A percentile compares a stretch with the other conserved stretches of the same genome.
Evolutionary conservation across 1,140 invertebrate species (phyloP).

Genomic region (Oncopeltus fasciatus): DNA sequence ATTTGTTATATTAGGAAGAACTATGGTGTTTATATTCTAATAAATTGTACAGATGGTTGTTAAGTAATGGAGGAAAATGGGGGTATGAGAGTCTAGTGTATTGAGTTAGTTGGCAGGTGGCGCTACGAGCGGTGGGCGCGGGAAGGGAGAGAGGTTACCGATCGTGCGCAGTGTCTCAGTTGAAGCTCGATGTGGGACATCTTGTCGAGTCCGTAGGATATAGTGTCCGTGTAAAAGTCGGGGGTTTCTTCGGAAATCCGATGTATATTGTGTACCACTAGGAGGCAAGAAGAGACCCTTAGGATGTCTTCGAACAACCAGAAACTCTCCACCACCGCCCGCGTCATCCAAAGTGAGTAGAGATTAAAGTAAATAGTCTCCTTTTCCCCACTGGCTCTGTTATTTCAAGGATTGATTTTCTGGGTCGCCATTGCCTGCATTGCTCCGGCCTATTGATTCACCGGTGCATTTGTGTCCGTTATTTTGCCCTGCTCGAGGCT

Average conservation of each 20-base stretch:
- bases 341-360: slow-evolving; percentile 56
- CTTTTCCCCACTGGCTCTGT: slow-evolving; percentile 1
- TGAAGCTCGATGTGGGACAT: slow-evolving; percentile 20
- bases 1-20: too few relatives aligned
- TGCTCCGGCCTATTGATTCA: slow-evolving; percentile 22
- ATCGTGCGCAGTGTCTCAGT: slow-evolving; percentile 17
- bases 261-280: slow-evolving; percentile 23
- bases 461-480: slow-evolving; percentile 8
- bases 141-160: background rate
- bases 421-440: slow-evolving; percentile 24
- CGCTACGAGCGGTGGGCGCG: background rate
- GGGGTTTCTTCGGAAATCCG: slow-evolving; percentile 22
- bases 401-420: slow-evolving; percentile 20
- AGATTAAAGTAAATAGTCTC: background rate
- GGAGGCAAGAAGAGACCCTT: background rate
- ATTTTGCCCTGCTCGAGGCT: too few relatives aligned
- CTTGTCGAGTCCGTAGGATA: slow-evolving; percentile 18
- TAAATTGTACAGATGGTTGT: too few relatives aligned
- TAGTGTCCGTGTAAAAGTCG: slow-evolving; percentile 20
- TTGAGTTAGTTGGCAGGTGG: background rate
- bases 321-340: slow-evolving; percentile 54
- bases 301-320: slow-evolving; percentile 41
- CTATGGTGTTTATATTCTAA: too few relatives aligned
- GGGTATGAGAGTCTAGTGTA: too few relatives aligned
- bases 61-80: too few relatives aligned